A percentile compares a stretch with the other conserved stretches of the same genome.
Conservation (phyloP, 35 echinoderm and acorn worm genomes). For the Apostichopus japonicus region DNA sequence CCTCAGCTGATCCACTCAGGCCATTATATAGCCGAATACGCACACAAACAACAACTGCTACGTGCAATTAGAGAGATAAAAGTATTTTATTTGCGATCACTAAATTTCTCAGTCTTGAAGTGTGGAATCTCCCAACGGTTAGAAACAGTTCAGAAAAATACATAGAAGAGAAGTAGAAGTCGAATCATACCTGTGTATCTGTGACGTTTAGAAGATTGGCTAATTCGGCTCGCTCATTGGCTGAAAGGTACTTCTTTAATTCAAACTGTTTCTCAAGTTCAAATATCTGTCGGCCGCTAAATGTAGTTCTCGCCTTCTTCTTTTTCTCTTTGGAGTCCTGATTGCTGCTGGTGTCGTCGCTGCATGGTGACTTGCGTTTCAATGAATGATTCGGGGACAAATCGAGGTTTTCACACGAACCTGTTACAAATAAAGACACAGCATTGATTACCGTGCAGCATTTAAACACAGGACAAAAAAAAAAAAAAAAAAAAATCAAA, state of each 20-base stretch:
- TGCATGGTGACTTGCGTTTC: constrained; percentile 70
- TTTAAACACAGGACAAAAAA: background rate
- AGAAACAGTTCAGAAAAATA: too few relatives aligned
- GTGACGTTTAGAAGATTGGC: constrained; percentile 95
- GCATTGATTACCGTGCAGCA: background rate
- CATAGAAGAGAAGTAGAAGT: too few relatives aligned
- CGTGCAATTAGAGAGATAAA: too few relatives aligned
- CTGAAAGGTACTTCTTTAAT: constrained; percentile 97
- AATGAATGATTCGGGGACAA: constrained; percentile 12
- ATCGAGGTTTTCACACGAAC: constrained; percentile 7
- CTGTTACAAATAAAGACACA: background rate
- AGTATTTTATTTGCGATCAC: too few relatives aligned
- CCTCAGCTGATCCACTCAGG: background rate
- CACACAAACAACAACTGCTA: too few relatives aligned
- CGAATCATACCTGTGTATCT: constrained; percentile 88
- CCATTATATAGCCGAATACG: too few relatives aligned
- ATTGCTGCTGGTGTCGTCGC: constrained; percentile 36
- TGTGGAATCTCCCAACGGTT: too few relatives aligned
- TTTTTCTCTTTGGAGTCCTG: constrained; percentile 94
- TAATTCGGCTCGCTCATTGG: constrained; percentile 94
- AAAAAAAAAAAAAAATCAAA: background rate
- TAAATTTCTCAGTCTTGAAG: too few relatives aligned
- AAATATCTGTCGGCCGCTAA: constrained; percentile 97
- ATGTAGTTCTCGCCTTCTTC: constrained; percentile 97
- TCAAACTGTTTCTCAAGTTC: constrained; percentile 99